Base-by-base conservation (phyloP, 2,797 vertebrate species). In the Pagetopsis macropterus region DNA sequence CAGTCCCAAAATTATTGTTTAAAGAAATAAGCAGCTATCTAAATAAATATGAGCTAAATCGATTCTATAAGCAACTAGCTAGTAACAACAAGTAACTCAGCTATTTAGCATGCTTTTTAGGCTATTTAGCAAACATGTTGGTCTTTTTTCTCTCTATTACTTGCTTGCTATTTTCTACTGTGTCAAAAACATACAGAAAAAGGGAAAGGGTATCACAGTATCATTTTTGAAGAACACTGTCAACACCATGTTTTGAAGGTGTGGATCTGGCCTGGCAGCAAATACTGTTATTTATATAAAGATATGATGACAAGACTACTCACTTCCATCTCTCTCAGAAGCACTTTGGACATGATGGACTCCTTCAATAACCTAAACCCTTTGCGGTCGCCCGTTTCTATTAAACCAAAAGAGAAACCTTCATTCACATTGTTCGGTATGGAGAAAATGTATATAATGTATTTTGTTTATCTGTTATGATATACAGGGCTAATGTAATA, bases 201-300 rank as follows among this genome's bases (percentile, higher is more conserved):
- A 85, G 82, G 84, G 79, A 86, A 85, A 74, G 17, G 31, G 62
- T 54, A 62, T 70, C 43, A 63, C 37, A 45, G 83, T 75, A 57
- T 78, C 61, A 55, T 64, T 64, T 76, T 67, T 65, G 70, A 84
- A 85, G 79, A 84, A 75, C 16, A 31, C 65, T 78, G 74, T 88
- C 75, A 73, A 62, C 79, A 52, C 51, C 51, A 19, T 58, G 66
- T 74, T 78, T 54, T 72, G 37, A 72, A 69, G 74, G 69, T 86
- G 85, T 76, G 65, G 64, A 87, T 68, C 71, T n/a, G 45, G 65
- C 76, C 72, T 56, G 75, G 71, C 78, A 82, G 63, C 78, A 73
- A 77, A 87, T 78, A 89, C 87, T 85, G 68, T 88, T 91, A 93
- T 93, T 94, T 94, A 93, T 93, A 88, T 90, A 87, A 84, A 84